Base-by-base conservation (phyloP, 2,797 vertebrate genomes). In the Taeniopygia guttata region DNA sequence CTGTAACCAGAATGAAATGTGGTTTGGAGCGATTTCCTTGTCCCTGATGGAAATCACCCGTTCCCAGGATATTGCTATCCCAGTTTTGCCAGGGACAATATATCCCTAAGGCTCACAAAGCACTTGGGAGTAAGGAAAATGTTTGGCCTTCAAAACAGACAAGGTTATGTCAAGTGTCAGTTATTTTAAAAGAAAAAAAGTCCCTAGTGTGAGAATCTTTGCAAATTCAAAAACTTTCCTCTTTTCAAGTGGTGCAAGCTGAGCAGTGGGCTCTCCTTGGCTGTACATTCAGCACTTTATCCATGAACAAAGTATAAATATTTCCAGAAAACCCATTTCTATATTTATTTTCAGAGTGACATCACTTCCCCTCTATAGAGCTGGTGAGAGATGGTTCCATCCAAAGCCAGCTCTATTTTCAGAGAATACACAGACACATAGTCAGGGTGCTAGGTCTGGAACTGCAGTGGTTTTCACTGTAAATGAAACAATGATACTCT, bases 301-400 rank as follows among this genome's bases (percentile, higher is more conserved):
- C 72, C 67, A 70, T 23, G 63, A 96, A 73, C 48, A 54, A 95
- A 91, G 67, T 84, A 91, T 89, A 96, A 95, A 96, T 96, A 96
- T 97, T 96, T 96, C 94, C 95, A 96, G 89, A 94, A 94, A 96
- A 59, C 42, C 55, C 77, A 86, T 91, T 95, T 94, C 95, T 97
- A 80, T 94, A 94, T 97, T 97, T 97, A 91, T 95, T 96, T 96
- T 92, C 80, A 74, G 74, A 94, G 34, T 91, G 93, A 96, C 93
- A 93, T 96, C 91, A 94, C 87, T 94, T 96, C 90, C 92, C 55
- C 86, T 96, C 84, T 46, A 48, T 78, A 45, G 15, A 21, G 62
- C 59, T 90, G 64, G 81, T 80, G 63, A 85, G 88, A 86, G 40
- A 69, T 52, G 25, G 74, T 70, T 86, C 73, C 70, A 52, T 84